These are phyloP conservation scores for Morone chrysops DNA, from an alignment of 2,113 vertebrate species.

Conservation along the genomic window DNA sequence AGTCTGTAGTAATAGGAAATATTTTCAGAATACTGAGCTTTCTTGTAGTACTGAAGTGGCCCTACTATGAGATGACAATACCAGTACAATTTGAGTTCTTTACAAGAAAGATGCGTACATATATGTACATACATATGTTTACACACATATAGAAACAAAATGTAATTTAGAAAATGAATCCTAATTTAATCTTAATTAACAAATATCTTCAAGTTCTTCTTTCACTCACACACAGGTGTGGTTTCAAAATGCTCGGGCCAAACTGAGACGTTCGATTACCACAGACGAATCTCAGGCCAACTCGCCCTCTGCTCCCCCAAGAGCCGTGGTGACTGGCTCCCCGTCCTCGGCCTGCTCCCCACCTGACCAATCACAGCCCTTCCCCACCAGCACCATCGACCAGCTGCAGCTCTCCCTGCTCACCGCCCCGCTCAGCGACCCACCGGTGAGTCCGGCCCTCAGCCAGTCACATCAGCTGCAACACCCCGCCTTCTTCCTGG, in stretches of 20 bases:
- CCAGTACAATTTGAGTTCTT: too few relatives aligned
- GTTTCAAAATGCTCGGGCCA: slow-evolving; percentile 85
- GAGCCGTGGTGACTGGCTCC: slow-evolving; percentile 38
- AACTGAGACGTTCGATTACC: slow-evolving; percentile 77
- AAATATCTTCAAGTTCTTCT: neutral
- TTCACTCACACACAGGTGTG: slow-evolving; percentile 75
- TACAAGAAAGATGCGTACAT: too few relatives aligned
- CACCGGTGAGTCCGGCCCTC: neutral
- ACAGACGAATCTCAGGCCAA: slow-evolving; percentile 67
- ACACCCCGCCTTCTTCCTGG: slow-evolving; percentile 52
- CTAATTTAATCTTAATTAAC: neutral
- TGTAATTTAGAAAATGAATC: too few relatives aligned
- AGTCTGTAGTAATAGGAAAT: too few relatives aligned
- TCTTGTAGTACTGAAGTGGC: too few relatives aligned
- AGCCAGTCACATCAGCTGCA: slow-evolving; percentile 26
- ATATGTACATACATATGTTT: neutral
- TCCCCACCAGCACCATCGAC: slow-evolving; percentile 78
- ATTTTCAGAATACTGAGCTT: too few relatives aligned
- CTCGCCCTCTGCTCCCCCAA: slow-evolving; percentile 30
- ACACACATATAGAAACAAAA: neutral
- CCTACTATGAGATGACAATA: too few relatives aligned
- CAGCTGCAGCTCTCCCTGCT: slow-evolving; percentile 77
- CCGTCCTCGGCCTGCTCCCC: slow-evolving; percentile 25
- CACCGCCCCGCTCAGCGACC: slow-evolving; percentile 61
- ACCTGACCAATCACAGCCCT: neutral